Evolutionary conservation across 2,113 vertebrate species (phyloP).

Genomic region (Clupea harengus): DNA sequence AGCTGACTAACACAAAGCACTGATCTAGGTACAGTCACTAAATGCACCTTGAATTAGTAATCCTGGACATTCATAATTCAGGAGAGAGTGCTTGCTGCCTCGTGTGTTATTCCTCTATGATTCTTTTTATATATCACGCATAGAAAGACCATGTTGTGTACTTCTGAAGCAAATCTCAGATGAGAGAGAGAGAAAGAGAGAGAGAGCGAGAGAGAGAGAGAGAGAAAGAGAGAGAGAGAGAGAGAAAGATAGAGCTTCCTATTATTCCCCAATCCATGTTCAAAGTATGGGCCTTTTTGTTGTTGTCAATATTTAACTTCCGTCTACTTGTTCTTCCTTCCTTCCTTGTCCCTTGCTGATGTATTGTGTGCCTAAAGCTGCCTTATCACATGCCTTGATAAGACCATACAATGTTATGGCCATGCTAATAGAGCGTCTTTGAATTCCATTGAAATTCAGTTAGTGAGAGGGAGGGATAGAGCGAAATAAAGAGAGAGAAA

Average conservation of each 20-base stretch:
- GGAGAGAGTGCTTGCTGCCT: slow-evolving; percentile 24
- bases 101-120: slow-evolving; percentile 17
- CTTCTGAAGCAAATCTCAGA: not conserved
- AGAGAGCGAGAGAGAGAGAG: not conserved
- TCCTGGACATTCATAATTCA: slow-evolving; percentile 32
- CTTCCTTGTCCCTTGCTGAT: not conserved
- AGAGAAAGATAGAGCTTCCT: not conserved
- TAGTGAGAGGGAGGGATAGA: not conserved
- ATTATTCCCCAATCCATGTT: not conserved
- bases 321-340: not conserved
- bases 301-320: not conserved
- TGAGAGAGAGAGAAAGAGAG: not conserved
- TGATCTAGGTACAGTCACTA: slow-evolving; percentile 21
- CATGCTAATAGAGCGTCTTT: not conserved
- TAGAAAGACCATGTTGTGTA: not conserved
- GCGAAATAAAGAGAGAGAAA: not conserved
- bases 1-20: not conserved
- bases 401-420: not conserved
- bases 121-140: slow-evolving; percentile 24
- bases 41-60: slow-evolving; percentile 35
- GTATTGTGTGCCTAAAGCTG: not conserved
- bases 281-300: not conserved
- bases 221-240: not conserved
- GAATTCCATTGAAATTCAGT: not conserved
- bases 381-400: not conserved